Evolutionary conservation across 2,888 invertebrate species (phyloP).

Genomic region (Lithosia quadra): DNA sequence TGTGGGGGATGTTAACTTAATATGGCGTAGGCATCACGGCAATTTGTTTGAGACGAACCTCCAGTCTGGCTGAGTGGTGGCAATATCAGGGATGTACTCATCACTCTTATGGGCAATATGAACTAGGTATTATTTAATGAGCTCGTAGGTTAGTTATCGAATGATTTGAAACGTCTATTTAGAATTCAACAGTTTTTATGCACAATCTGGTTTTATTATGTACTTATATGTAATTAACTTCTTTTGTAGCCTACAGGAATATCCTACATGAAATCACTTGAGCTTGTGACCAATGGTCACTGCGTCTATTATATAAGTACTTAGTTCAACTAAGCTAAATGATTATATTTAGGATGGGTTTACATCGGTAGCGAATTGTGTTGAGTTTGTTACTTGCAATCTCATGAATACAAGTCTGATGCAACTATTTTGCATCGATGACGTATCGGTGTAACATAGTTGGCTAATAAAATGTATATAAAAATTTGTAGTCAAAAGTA

Average conservation of each 20-base stretch:
- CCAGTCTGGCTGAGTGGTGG: slow-evolving; percentile 73
- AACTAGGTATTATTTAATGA: slow-evolving; percentile 34
- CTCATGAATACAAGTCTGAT: background rate
- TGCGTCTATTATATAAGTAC: no score
- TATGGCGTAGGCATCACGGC: slow-evolving; percentile 83
- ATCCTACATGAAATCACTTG: no score
- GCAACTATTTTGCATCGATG: no score
- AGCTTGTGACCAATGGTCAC: no score
- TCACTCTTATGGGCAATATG: slow-evolving; percentile 46
- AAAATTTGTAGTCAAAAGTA: no score
- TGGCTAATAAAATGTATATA: background rate
- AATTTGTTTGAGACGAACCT: slow-evolving; percentile 85
- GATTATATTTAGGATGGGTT: no score
- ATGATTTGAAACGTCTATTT: background rate
- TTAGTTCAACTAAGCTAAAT: no score
- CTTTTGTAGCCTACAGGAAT: no score
- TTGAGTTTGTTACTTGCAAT: background rate
- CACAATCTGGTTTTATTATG: no score
- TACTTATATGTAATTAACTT: no score
- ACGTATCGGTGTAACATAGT: no score
- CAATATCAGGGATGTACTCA: slow-evolving; percentile 67
- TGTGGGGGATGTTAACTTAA: slow-evolving; percentile 79
- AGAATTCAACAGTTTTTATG: background rate
- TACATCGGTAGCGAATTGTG: no score
- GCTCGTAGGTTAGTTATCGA: slow-evolving; percentile 24